Evolutionary conservation across 2,888 invertebrate species (phyloP).

Genomic region (Platypus cylindrus): DNA sequence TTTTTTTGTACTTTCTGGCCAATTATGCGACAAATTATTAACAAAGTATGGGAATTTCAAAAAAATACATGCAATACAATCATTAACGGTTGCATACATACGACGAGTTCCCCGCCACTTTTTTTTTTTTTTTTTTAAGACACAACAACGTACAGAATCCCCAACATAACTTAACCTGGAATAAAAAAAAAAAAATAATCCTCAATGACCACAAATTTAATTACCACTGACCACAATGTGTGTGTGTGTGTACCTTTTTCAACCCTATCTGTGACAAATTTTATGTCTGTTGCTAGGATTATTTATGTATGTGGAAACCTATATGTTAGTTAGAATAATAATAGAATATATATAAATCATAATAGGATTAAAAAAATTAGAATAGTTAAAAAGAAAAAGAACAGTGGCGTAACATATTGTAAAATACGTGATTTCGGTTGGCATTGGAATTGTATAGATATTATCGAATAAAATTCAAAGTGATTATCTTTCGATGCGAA

Average conservation of each 20-base stretch:
- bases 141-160: background rate
- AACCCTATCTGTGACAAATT: constrained; percentile 22
- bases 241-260: too few relatives aligned
- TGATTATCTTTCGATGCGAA: too few relatives aligned
- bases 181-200: too few relatives aligned
- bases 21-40: constrained; percentile 7
- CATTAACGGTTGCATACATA: constrained; percentile 3
- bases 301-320: constrained; percentile 15
- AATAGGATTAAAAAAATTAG: constrained; percentile 6
- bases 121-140: too few relatives aligned
- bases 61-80: constrained; percentile 4
- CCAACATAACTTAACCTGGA: background rate
- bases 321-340: constrained; percentile 7
- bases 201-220: constrained; percentile 21
- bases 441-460: too few relatives aligned
- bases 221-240: constrained; percentile 18
- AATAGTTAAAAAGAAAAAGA: too few relatives aligned
- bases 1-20: too few relatives aligned
- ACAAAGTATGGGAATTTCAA: constrained; percentile 6
- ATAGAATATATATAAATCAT: too few relatives aligned
- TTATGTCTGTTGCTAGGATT: constrained; percentile 19
- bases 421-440: too few relatives aligned
- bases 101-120: too few relatives aligned
- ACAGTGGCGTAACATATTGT: too few relatives aligned
- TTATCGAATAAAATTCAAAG: too few relatives aligned